A percentile compares a stretch with the other conserved stretches of the same genome.
Conservation (phyloP, 2,797 vertebrate species). For the Picus viridis region DNA sequence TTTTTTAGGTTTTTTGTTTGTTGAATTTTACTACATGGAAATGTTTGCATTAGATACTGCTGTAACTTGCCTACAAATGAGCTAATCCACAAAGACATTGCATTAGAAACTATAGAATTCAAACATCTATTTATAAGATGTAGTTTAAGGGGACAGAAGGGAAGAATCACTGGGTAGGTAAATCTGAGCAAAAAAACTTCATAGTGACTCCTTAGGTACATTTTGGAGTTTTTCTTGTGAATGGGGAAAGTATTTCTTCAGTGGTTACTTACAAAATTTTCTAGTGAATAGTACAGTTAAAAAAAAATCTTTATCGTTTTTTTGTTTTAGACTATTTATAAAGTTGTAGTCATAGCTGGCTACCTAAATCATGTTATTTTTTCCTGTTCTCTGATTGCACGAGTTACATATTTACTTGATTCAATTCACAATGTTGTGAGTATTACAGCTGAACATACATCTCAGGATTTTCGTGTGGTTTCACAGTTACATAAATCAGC, state of each 20-base stretch:
- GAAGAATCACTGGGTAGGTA: not conserved
- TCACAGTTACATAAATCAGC: slow-evolving; percentile 66
- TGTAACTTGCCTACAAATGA: slow-evolving; percentile 17
- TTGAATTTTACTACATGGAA: not conserved
- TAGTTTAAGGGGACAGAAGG: not conserved
- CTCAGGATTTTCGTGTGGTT: slow-evolving; percentile 65
- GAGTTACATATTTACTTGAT: slow-evolving; percentile 42
- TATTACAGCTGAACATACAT: slow-evolving; percentile 28
- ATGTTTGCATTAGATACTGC: not conserved
- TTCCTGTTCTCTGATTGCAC: slow-evolving; percentile 46
- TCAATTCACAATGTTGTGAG: slow-evolving; percentile 47
- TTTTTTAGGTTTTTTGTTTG: too few species aligned
- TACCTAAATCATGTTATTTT: slow-evolving; percentile 54
- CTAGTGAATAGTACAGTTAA: slow-evolving; percentile 14
- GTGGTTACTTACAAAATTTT: slow-evolving; percentile 19
- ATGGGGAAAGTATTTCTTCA: slow-evolving; percentile 1
- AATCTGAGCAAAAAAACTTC: slow-evolving; percentile 15
- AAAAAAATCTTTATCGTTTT: slow-evolving; percentile 54
- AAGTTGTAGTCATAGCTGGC: slow-evolving; percentile 52
- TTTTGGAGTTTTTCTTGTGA: not conserved
- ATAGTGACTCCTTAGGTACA: not conserved
- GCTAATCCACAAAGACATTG: not conserved
- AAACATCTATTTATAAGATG: slow-evolving; percentile 17
- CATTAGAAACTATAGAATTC: not conserved
- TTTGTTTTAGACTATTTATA: slow-evolving; percentile 51